Percentiles rank a stretch among this genome's conserved stretches.
These are phyloP conservation scores for Asbolus verrucosus DNA, from an alignment of 1,140 invertebrate species.

Conservation along the genomic window DNA sequence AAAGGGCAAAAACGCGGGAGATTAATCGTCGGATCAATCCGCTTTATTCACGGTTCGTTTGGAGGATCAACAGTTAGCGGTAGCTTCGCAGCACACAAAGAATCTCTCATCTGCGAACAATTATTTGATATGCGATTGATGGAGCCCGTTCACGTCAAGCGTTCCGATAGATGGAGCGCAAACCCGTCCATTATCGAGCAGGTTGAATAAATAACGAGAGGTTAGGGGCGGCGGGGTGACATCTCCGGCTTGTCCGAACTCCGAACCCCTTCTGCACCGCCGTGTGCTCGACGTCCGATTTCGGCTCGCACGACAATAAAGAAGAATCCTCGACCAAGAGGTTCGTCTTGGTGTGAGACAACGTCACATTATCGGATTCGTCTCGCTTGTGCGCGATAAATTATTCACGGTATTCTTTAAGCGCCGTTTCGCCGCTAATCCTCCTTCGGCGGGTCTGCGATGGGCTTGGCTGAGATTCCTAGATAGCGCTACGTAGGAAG, in stretches of 20 bases:
- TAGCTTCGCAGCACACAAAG: background rate
- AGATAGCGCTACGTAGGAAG: conserved; percentile 18
- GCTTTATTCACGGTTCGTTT: conserved; percentile 10
- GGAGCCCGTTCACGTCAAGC: no score
- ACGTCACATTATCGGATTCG: conserved; percentile 16
- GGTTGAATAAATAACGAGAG: no score
- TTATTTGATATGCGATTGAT: no score
- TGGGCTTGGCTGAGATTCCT: conserved; percentile 14
- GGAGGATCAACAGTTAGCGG: background rate
- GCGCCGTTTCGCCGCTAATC: background rate
- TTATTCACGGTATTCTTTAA: conserved; percentile 16
- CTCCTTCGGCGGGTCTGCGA: conserved; percentile 3
- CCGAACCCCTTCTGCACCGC: no score
- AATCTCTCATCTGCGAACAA: conserved; percentile 1
- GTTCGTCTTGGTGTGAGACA: background rate
- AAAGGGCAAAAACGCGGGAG: background rate
- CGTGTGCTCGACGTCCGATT: no score
- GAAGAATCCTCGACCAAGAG: background rate
- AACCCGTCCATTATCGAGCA: no score
- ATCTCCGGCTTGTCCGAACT: no score
- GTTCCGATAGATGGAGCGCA: no score
- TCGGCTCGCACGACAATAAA: no score
- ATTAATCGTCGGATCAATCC: background rate
- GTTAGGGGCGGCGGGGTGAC: no score
- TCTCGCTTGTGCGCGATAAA: conserved; percentile 8